phyloP scores from a whole-genome alignment of 2,888 invertebrate species.

The Vannuccia rotundouncinata region DNA sequence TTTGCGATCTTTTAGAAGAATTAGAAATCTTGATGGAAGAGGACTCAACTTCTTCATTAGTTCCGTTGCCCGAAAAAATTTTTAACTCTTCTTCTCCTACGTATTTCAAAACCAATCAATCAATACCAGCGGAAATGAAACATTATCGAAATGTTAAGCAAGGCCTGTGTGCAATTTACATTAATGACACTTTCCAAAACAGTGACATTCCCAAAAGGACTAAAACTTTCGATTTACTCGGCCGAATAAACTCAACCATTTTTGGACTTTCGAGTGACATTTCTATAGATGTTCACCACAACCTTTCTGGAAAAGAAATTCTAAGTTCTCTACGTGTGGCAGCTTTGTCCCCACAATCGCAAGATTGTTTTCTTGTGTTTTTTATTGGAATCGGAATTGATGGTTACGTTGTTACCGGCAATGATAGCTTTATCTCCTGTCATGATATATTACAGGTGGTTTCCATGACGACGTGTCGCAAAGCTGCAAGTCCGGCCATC shows the following conservation, averaged over 20 bases:
- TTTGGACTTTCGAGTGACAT: neutral
- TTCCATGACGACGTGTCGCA: neutral
- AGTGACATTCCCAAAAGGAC: neutral
- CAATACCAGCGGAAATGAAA: neutral
- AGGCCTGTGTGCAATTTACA: neutral
- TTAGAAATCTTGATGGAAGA: neutral
- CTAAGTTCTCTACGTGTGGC: neutral
- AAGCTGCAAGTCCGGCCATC: neutral
- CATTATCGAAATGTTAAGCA: neutral
- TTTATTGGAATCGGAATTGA: neutral
- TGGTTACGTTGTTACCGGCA: neutral
- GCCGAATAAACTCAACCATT: neutral
- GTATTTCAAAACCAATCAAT: too few species aligned
- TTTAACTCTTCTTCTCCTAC: too few species aligned
- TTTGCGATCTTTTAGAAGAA: neutral
- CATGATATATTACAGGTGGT: neutral
- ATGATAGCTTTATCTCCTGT: neutral
- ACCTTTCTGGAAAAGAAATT: neutral
- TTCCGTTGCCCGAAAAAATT: neutral
- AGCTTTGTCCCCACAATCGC: neutral
- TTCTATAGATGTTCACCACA: neutral
- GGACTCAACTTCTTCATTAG: neutral
- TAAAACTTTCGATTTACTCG: neutral
- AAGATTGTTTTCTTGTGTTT: neutral
- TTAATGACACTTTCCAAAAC: neutral